Evolutionary conservation across 2,888 invertebrate genomes (phyloP), one percentile per base, ranked within the genome.

Genomic region (Dicyrtomina minuta): DNA sequence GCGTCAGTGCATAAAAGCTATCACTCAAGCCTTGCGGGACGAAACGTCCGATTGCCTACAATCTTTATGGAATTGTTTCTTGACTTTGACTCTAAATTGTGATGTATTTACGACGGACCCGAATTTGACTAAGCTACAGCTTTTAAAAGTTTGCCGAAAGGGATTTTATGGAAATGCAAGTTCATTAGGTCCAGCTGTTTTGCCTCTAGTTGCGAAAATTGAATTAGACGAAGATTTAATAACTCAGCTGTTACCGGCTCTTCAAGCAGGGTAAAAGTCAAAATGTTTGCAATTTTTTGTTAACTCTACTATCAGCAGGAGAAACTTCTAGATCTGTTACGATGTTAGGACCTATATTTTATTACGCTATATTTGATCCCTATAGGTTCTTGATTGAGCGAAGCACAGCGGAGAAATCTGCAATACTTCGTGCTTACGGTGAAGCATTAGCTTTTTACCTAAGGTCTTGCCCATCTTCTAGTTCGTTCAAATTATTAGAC

Each of bases 101-200:
- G 27, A 60, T 39, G 74, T 73, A 10, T 60, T 77, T 26, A 62
- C 72, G 13, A 68, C 71, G 15, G 75, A 77, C 26, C 70, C 70
- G 6, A 70, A 72, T 17, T 58, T 75, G 10, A 73, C 75, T 6
- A 71, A 74, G 44, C 68, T 66, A 13, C 75, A 77, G 44, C 64
- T 77, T 4, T 22, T 75, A 24, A 69, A 71, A 1, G 74, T 72
- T 13, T 74, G 72, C 33, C 70, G 64, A 73, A 86, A 86, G 79
- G 92, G 90, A 61, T 93, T 91, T 0, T 87, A 89, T 83, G 91
- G 91, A 27, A 90, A 89, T 81, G 91, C 92, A 10, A 83, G 85
- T 64, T 84, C 87, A 8, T 86, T 93, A 76, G 88, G 88, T 71
- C 90, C 90, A 22, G 88, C 89, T 81, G 81, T 95, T 68, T 82